phyloP scores from a whole-genome alignment of 2,888 invertebrate genomes.

The Watsonalla binaria region DNA sequence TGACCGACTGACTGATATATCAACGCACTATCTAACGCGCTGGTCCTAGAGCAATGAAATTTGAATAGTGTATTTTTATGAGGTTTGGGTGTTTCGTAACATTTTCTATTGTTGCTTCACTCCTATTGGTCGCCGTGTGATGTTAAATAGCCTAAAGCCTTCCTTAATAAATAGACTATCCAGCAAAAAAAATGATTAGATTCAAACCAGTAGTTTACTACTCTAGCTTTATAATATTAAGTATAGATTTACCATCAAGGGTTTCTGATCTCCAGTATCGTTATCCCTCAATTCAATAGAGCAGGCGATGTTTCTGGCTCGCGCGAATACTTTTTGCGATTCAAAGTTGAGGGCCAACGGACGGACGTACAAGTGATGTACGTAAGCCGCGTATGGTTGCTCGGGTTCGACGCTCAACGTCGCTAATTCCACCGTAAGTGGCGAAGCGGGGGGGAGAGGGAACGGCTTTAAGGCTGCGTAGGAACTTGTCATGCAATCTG shows the following conservation, averaged over 20 bases:
- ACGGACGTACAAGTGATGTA: slow-evolving; percentile 95
- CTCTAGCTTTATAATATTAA: too few relatives aligned
- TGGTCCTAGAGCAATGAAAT: too few relatives aligned
- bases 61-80: too few relatives aligned
- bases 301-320: slow-evolving; percentile 97
- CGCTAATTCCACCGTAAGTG: slow-evolving; percentile 90
- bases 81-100: too few relatives aligned
- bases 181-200: too few relatives aligned
- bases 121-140: too few relatives aligned
- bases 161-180: too few relatives aligned
- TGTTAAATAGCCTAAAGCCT: too few relatives aligned
- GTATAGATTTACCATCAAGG: slow-evolving; percentile 82
- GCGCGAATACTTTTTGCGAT: slow-evolving; percentile 92
- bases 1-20: too few relatives aligned
- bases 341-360: slow-evolving; percentile 92
- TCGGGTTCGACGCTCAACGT: slow-evolving; percentile 86
- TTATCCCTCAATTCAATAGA: slow-evolving; percentile 91
- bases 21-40: too few relatives aligned
- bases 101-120: too few relatives aligned
- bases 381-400: slow-evolving; percentile 89
- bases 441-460: slow-evolving; percentile 85
- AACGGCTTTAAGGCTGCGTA: slow-evolving; percentile 92
- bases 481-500: slow-evolving; percentile 91
- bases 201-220: too few relatives aligned
- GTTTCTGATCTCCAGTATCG: slow-evolving; percentile 79